A percentile compares a stretch with the other conserved stretches of the same genome.
These are phyloP conservation scores for Drosophila watanabei DNA, from an alignment of 1,140 invertebrate species.

Conservation along the genomic window DNA sequence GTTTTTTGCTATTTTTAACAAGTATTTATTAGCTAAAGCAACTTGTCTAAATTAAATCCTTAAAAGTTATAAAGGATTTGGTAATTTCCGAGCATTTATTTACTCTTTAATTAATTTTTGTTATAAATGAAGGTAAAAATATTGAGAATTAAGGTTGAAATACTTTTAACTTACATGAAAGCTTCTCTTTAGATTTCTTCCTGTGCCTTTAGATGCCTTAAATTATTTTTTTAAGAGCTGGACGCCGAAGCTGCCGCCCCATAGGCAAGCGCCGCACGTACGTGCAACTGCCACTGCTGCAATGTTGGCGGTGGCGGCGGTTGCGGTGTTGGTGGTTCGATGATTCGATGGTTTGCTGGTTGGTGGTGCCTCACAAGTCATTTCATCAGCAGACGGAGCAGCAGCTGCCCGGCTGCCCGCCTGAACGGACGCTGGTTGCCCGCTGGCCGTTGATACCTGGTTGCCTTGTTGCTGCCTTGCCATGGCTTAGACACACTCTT, in stretches of 20 bases:
- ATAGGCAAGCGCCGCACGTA: slow-evolving; percentile 72
- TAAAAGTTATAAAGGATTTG: not conserved
- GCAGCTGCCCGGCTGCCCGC: slow-evolving; percentile 29
- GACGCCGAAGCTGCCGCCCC: slow-evolving; percentile 43
- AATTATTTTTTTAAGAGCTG: slow-evolving; percentile 19
- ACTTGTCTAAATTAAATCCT: not conserved
- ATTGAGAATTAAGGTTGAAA: not conserved
- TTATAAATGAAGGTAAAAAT: too few relatives aligned
- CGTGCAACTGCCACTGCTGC: slow-evolving; percentile 46
- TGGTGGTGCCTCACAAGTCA: slow-evolving; percentile 71
- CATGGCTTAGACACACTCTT: slow-evolving; percentile 77
- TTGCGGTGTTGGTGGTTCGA: slow-evolving; percentile 10
- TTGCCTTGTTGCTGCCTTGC: slow-evolving; percentile 40
- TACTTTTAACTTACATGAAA: too few relatives aligned
- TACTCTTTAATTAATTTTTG: not conserved
- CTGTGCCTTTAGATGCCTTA: not conserved
- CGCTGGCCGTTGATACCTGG: slow-evolving; percentile 31
- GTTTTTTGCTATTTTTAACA: not conserved
- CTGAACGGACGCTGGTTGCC: slow-evolving; percentile 32
- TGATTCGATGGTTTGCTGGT: slow-evolving; percentile 26
- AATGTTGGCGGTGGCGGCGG: slow-evolving; percentile 8
- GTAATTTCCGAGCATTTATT: not conserved
- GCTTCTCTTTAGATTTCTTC: not conserved
- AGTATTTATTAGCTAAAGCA: not conserved
- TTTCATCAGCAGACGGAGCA: slow-evolving; percentile 73